These are phyloP conservation scores for Apantesis nais DNA, from an alignment of 2,888 invertebrate species.

Conservation along the genomic window DNA sequence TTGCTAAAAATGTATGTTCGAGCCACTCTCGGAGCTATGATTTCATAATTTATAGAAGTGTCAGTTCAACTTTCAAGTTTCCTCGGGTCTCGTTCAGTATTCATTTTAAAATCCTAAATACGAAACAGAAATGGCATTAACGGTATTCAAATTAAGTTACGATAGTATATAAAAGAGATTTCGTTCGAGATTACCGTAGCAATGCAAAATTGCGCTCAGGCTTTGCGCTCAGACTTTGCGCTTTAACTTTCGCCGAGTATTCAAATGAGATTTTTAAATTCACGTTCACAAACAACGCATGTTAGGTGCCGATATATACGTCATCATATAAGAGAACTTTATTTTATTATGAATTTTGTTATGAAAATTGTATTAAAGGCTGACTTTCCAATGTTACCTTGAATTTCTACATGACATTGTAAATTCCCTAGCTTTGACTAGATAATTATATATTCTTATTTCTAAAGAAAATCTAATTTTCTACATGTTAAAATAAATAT, in stretches of 20 bases:
- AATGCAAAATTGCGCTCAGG: constrained; percentile 35
- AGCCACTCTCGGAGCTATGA: constrained; percentile 17
- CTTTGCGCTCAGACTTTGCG: constrained; percentile 43
- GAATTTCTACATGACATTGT: constrained; percentile 31
- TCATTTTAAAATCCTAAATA: constrained; percentile 34
- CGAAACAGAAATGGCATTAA: constrained; percentile 39
- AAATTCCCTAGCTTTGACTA: constrained; percentile 26
- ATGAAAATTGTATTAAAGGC: constrained; percentile 15
- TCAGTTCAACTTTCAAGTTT: constrained; percentile 27
- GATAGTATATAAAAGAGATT: constrained; percentile 49
- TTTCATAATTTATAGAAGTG: constrained; percentile 30
- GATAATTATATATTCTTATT: constrained; percentile 33
- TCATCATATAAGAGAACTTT: constrained; percentile 29
- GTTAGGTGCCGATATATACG: constrained; percentile 49
- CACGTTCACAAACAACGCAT: constrained; percentile 40
- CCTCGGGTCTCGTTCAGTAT: constrained; percentile 13
- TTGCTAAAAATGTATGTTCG: neutral
- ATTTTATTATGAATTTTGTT: too few relatives aligned
- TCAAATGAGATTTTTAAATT: constrained; percentile 50
- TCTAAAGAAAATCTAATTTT: neutral
- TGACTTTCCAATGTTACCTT: constrained; percentile 33
- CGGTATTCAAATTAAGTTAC: constrained; percentile 48
- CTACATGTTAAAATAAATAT: constrained; percentile 19
- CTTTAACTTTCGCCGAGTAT: constrained; percentile 35
- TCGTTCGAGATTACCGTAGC: constrained; percentile 36